A percentile compares a stretch with the other conserved stretches of the same genome.
Conservation (phyloP, 2,797 vertebrate species). For the Tiaroga cobitis region DNA sequence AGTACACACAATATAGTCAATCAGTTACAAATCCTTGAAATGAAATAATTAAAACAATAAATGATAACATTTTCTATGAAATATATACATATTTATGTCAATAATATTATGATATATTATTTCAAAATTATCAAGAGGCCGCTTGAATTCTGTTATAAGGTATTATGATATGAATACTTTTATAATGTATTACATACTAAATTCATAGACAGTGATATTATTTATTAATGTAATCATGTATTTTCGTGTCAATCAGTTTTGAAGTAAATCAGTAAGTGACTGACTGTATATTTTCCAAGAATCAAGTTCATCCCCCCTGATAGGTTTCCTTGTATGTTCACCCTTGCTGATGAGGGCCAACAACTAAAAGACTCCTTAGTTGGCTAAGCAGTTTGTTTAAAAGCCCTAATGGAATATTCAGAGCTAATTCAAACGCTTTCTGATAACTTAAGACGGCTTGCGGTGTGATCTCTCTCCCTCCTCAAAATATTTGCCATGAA, state of each 20-base stretch:
- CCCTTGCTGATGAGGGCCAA: slow-evolving; percentile 30
- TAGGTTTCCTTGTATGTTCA: background rate
- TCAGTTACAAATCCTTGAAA: background rate
- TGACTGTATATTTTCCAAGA: slow-evolving; percentile 4
- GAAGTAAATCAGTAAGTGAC: too few relatives aligned
- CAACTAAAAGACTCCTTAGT: slow-evolving; percentile 35
- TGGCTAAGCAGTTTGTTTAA: slow-evolving; percentile 53
- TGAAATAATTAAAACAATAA: background rate
- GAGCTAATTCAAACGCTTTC: slow-evolving; percentile 56
- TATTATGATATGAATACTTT: background rate
- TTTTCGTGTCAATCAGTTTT: background rate
- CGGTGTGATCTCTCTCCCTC: slow-evolving; percentile 56
- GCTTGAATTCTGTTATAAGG: background rate
- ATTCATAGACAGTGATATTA: background rate
- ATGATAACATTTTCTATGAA: background rate
- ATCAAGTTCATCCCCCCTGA: slow-evolving; percentile 10
- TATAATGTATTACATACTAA: background rate
- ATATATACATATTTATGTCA: too few relatives aligned
- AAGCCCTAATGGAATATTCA: slow-evolving; percentile 57
- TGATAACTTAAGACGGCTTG: slow-evolving; percentile 55
- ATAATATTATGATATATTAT: too few relatives aligned
- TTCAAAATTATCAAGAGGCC: background rate
- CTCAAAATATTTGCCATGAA: slow-evolving; percentile 65
- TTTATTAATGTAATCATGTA: background rate
- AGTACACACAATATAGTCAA: background rate